These are phyloP conservation scores for Balaeniceps rex DNA, from an alignment of 2,113 vertebrate species.

Conservation along the genomic window DNA sequence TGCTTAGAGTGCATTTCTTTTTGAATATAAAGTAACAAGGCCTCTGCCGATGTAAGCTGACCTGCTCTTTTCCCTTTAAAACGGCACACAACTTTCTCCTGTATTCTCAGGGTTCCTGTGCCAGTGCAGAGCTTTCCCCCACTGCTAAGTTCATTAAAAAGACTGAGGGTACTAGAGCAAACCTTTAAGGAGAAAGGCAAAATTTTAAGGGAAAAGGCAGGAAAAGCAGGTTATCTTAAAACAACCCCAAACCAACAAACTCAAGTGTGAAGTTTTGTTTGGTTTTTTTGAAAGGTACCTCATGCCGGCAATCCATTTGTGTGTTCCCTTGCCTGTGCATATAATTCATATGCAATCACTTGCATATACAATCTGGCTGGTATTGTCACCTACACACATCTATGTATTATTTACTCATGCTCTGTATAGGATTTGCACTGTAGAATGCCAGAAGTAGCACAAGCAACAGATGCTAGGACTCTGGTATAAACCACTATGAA, in stretches of 20 bases:
- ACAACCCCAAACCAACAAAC: not conserved
- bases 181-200: not conserved
- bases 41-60: not conserved
- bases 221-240: not conserved
- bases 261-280: not conserved
- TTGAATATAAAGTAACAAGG: not conserved
- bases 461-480: not conserved
- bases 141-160: not conserved
- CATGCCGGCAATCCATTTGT: not conserved
- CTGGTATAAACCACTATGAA: not conserved
- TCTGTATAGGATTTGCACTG: not conserved
- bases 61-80: not conserved
- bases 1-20: not conserved
- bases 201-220: not conserved
- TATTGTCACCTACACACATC: not conserved
- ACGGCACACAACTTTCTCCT: not conserved
- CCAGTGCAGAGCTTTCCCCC: not conserved
- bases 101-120: not conserved
- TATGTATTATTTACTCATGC: not conserved
- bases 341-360: not conserved
- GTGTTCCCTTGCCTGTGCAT: not conserved
- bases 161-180: not conserved
- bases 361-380: not conserved
- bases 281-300: not conserved
- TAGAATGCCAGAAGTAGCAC: not conserved